phyloP scores from a whole-genome alignment of 2,888 invertebrate genomes.

The Ochlodes sylvanus region DNA sequence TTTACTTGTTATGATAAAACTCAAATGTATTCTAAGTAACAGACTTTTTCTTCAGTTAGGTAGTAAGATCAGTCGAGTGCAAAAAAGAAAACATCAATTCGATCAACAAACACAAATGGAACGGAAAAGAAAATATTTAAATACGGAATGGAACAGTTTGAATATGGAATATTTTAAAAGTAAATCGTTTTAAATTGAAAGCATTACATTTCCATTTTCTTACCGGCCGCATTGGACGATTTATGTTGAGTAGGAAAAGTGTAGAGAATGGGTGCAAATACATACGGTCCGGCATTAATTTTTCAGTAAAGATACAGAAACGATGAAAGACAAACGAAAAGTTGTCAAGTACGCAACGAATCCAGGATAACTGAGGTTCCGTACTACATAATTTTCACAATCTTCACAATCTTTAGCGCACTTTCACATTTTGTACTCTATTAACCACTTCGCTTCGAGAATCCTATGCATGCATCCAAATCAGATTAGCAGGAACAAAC shows the following conservation, averaged over 20 bases:
- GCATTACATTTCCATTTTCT: slow-evolving; percentile 1
- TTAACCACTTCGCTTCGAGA: no score
- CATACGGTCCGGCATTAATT: not conserved
- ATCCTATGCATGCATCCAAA: no score
- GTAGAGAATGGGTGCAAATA: not conserved
- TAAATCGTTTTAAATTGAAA: not conserved
- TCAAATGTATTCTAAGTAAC: no score
- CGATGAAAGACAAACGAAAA: not conserved
- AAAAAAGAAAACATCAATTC: no score
- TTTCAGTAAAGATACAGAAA: not conserved
- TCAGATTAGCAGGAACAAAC: no score
- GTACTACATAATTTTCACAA: no score
- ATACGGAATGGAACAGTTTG: not conserved
- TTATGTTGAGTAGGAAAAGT: not conserved
- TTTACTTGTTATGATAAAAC: no score
- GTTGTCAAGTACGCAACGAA: not conserved
- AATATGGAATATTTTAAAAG: slow-evolving; percentile 1
- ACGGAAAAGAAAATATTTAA: not conserved
- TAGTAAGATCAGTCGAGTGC: no score
- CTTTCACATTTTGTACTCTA: no score
- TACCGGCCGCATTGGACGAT: not conserved
- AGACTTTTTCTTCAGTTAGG: no score
- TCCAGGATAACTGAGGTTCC: not conserved
- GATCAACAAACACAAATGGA: not conserved
- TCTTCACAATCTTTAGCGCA: no score